Conservation (phyloP, 1,140 invertebrate species). For the Tachypleus tridentatus region DNA sequence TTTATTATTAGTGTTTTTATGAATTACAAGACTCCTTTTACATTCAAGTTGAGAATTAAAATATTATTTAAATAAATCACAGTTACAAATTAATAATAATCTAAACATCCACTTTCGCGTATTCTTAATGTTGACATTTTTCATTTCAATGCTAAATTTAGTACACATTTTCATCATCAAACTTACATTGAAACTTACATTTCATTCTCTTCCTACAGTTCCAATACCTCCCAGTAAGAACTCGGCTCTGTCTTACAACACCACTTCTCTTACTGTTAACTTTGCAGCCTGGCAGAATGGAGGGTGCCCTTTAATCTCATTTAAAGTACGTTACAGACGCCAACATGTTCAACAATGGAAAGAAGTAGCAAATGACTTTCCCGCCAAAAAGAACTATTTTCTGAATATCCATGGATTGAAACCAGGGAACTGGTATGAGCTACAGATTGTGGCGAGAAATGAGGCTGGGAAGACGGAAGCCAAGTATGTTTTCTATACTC, state of each 20-base stretch:
- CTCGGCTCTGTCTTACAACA: conserved; percentile 29
- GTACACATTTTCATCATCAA: no score
- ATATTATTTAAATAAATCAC: no score
- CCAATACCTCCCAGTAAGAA: conserved; percentile 26
- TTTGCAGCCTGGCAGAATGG: conserved; percentile 41
- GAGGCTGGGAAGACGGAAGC: conserved; percentile 36
- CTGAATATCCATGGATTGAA: conserved; percentile 8
- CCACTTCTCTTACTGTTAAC: conserved; percentile 35
- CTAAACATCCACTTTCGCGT: no score
- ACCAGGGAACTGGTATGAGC: conserved; percentile 35
- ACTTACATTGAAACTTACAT: no score
- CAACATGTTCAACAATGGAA: conserved; percentile 26
- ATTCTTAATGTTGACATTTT: no score
- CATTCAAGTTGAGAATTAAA: no score
- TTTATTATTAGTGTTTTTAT: no score
- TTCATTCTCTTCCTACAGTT: conserved; percentile 13
- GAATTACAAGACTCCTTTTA: no score
- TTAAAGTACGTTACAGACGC: conserved; percentile 37
- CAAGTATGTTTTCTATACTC: no score
- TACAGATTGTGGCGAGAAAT: conserved; percentile 37
- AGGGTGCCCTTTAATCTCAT: conserved; percentile 42
- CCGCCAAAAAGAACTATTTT: conserved; percentile 4
- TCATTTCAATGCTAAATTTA: no score
- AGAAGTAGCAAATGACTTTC: conserved; percentile 11
- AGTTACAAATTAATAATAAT: no score